Conservation (phyloP, 2,113 vertebrate genomes). For the Calonectris borealis region DNA sequence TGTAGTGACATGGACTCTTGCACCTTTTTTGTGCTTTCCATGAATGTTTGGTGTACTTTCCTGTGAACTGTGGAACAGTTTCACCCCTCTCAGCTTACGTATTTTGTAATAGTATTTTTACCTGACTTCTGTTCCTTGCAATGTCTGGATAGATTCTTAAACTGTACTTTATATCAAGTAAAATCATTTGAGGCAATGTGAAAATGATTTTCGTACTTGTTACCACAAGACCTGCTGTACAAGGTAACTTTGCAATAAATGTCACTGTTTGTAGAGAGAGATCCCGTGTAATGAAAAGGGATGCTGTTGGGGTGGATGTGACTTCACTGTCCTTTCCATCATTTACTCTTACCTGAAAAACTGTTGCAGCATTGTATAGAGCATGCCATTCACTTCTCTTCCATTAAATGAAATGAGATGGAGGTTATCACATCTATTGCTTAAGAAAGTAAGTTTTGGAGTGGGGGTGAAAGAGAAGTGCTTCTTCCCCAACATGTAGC, state of each 20-base stretch:
- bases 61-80: conserved; percentile 16
- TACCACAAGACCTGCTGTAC: conserved; percentile 6
- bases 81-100: neutral
- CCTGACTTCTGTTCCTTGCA: neutral
- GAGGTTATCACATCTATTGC: neutral
- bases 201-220: conserved; percentile 24
- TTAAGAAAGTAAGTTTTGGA: neutral
- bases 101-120: conserved; percentile 56
- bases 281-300: neutral
- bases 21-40: conserved; percentile 13
- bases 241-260: conserved; percentile 58
- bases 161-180: conserved; percentile 1
- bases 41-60: neutral
- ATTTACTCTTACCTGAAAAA: neutral
- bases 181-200: neutral
- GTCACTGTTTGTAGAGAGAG: conserved; percentile 12
- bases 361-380: neutral
- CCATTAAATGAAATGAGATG: neutral
- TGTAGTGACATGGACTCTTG: neutral
- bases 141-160: neutral
- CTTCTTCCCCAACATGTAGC: neutral
- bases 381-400: neutral
- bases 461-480: neutral
- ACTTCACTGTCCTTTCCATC: neutral
- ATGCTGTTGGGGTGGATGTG: neutral